phyloP scores from a whole-genome alignment of 2,888 invertebrate genomes.

The Hydropsyche betteni region DNA sequence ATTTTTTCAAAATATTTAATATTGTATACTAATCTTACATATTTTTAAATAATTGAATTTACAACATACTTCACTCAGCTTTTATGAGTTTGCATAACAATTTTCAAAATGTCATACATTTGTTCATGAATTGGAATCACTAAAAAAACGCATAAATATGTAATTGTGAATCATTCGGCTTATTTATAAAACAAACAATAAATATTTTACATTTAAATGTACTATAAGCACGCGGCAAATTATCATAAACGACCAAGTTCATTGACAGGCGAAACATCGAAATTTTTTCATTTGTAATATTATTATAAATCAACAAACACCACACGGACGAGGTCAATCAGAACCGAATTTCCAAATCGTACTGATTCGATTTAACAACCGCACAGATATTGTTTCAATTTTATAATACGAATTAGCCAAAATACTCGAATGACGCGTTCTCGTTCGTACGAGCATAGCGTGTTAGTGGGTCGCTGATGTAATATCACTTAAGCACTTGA shows the following conservation, averaged over 20 bases:
- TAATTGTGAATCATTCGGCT: slow-evolving; percentile 6
- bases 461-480: slow-evolving; percentile 40
- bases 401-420: not conserved
- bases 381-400: not conserved
- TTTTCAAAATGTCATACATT: not conserved
- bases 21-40: not conserved
- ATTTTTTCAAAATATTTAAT: slow-evolving; percentile 4
- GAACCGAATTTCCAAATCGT: too few species aligned
- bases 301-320: too few species aligned
- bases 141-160: not conserved
- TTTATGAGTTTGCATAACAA: slow-evolving; percentile 13
- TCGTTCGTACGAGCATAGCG: slow-evolving; percentile 2
- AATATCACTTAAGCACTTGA: slow-evolving; percentile 39
- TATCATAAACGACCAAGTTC: too few species aligned
- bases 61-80: not conserved
- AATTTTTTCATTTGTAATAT: too few species aligned
- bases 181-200: slow-evolving; percentile 24
- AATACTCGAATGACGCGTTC: slow-evolving; percentile 20
- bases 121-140: not conserved
- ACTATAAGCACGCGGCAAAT: too few species aligned
- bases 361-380: too few species aligned
- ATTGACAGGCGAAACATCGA: too few species aligned
- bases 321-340: too few species aligned
- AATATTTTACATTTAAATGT: slow-evolving; percentile 22
- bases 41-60: slow-evolving; percentile 16